Base-by-base conservation (phyloP, 1,140 invertebrate species). In the Ceratina calcarata region DNA sequence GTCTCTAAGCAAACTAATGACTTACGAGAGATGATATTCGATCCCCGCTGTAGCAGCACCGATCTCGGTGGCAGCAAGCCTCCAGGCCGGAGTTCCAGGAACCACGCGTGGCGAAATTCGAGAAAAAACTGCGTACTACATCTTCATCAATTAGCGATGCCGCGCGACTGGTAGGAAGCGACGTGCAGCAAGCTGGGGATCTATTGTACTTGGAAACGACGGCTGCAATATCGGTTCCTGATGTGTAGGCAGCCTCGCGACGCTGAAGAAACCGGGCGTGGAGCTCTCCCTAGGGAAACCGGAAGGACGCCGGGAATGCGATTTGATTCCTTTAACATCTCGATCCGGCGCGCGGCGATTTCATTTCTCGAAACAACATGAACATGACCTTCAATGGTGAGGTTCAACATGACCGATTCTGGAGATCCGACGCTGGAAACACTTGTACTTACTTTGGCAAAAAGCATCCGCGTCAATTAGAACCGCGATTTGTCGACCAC, bases 311-410 rank as follows among this genome's bases (percentile, higher is more conserved):
- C 51, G 82, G 71, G 87, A 90, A 91, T 90, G 89, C 86, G 84
- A 91, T 90, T 91, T 90, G 85, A 89, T 90, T 90, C 86, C 87
- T 89, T 90, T 86, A 86, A 80, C 80, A 90, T 90, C 84, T 78
- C 66, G 82, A 53, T 57, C 22, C 45, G 61, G 69, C 51, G 12
- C 51, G 22, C 2, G 58, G 64, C 75, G 70, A 86, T 83, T 86
- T 86, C 27, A 83, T 80, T 87, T 84, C 60, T 87, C 76, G 74
- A 72, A 84, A 80, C 51, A 49, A 53, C 57, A 37, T 49, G 6
- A 10, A 65, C 24, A 61, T 73, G 65, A 78, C 65, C 71, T 68
- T 70, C 66, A 51, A 65, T 37, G 65, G 58, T 22, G 57, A 68
- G 78, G 78, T 68, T 68, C 78, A 78, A 18, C 15, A 13, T 7